phyloP scores from a whole-genome alignment of 2,797 vertebrate species.

The Acanthurus lineatus region DNA sequence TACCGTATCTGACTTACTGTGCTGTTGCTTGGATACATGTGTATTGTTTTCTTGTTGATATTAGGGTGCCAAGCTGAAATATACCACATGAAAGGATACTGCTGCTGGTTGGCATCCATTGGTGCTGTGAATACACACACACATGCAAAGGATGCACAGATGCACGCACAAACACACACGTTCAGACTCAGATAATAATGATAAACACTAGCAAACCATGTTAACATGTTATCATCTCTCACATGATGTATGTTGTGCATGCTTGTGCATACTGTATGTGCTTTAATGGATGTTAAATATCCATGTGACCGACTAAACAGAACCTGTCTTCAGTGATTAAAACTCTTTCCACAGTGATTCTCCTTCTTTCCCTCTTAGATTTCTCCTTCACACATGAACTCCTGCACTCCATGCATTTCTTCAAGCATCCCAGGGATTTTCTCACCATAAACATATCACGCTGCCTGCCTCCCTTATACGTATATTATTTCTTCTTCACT shows the following conservation, averaged over 20 bases:
- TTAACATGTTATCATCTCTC: conserved; percentile 5
- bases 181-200: neutral
- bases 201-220: neutral
- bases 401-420: conserved; percentile 16
- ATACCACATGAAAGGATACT: conserved; percentile 34
- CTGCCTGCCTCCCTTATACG: conserved; percentile 20
- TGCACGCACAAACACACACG: neutral
- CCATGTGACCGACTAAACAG: conserved; percentile 17
- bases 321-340: conserved; percentile 35
- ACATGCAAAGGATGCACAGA: neutral
- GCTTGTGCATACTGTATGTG: conserved; percentile 6
- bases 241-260: conserved; percentile 15
- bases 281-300: conserved; percentile 34
- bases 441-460: conserved; percentile 13
- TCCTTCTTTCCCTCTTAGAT: neutral
- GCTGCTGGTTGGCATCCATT: neutral
- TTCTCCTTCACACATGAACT: conserved; percentile 27
- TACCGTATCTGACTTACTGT: conserved; percentile 2
- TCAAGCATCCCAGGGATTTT: neutral
- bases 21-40: conserved; percentile 12
- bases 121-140: conserved; percentile 4
- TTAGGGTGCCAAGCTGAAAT: neutral
- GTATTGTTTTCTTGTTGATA: conserved; percentile 4
- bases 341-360: neutral
- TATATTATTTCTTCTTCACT: conserved; percentile 22